Base-by-base conservation (phyloP, 2,113 vertebrate genomes). In the Nicator chloris region DNA sequence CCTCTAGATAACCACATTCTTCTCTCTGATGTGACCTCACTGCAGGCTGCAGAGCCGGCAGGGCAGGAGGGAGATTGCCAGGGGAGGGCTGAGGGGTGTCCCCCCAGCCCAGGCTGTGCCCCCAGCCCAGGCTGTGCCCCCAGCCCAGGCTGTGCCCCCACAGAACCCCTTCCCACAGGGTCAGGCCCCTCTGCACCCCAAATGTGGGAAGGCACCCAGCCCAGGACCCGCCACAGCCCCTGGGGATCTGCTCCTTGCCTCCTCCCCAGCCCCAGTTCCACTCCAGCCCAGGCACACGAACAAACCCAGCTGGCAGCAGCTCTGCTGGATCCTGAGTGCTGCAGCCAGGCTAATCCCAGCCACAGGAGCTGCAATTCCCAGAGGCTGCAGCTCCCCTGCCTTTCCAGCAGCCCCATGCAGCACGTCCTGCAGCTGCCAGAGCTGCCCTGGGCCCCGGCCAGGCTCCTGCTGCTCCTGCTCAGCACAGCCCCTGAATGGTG, bases 151-250 rank as follows among this genome's bases (percentile, higher is more conserved):
- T 51, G 37, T 26, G 80, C 20, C 61, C 64, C 51, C 4, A 20
- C 22, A 44, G 39, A 30, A 31, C 20, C 61, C 47, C 42, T 1
- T 2, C n/a, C 35, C 7, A 15, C 3, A 21, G 33, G 54, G 57
- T 2, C n/a, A 28, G 60, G 33, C 39, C 24, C 15, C 63, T 47
- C 1, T 42, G 66, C 77, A 68, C 12, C 39, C 69, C 56, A 21
- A 4, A 10, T 1, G 24, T 11, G 63, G 15, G 15, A n/a, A 44
- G 4, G 17, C 28, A 30, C 51, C 23, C 16, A 13, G 10, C 51
- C 1, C 39, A 9, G 49, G 5, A 1, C 0, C 4, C 23, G 63
- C 2, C 39, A 1, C 6, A 1, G 13, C n/a, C 47, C 15, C 2
- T 0, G 10, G 35, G 42, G 40, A 79, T 61, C 65, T 8, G 6